Percentiles rank a stretch among this genome's conserved stretches.
phyloP scores from a whole-genome alignment of 2,888 invertebrate genomes.

The Hemaris fuciformis region DNA sequence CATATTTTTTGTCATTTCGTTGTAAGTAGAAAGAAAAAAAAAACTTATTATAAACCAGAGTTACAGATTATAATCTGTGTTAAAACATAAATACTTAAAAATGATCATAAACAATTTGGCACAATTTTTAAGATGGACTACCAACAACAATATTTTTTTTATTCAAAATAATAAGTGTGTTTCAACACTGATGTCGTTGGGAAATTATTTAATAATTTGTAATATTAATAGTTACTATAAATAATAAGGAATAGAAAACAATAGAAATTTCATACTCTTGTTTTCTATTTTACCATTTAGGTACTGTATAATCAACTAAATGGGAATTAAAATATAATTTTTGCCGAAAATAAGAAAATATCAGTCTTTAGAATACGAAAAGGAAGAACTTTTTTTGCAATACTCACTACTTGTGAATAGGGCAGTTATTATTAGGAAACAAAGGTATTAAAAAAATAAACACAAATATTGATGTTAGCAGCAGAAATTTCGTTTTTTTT shows the following conservation, averaged over 20 bases:
- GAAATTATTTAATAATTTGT: too few relatives aligned
- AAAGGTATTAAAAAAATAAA: not conserved
- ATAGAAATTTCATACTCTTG: not conserved
- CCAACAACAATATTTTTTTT: too few relatives aligned
- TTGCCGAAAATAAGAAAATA: conserved; percentile 30
- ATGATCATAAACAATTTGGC: conserved; percentile 38
- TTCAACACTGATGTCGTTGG: too few relatives aligned
- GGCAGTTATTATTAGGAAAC: conserved; percentile 14
- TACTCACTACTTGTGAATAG: conserved; percentile 13
- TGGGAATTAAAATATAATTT: conserved; percentile 12
- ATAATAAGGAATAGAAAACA: too few relatives aligned
- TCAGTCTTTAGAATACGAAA: conserved; percentile 42
- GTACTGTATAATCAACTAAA: not conserved
- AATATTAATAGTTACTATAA: too few relatives aligned
- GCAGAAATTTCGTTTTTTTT: too few relatives aligned
- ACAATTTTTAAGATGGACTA: conserved; percentile 20
- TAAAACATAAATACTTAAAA: conserved; percentile 17
- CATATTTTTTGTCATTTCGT: not conserved
- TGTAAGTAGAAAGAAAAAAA: not conserved
- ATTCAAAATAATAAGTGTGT: too few relatives aligned
- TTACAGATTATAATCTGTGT: not conserved
- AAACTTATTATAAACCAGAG: not conserved
- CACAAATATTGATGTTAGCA: too few relatives aligned
- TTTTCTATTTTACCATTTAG: not conserved
- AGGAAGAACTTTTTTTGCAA: conserved; percentile 36